Percentiles rank a stretch among this genome's conserved stretches.
Conservation (phyloP, 2,888 invertebrate species). For the Mythimna pallens region DNA sequence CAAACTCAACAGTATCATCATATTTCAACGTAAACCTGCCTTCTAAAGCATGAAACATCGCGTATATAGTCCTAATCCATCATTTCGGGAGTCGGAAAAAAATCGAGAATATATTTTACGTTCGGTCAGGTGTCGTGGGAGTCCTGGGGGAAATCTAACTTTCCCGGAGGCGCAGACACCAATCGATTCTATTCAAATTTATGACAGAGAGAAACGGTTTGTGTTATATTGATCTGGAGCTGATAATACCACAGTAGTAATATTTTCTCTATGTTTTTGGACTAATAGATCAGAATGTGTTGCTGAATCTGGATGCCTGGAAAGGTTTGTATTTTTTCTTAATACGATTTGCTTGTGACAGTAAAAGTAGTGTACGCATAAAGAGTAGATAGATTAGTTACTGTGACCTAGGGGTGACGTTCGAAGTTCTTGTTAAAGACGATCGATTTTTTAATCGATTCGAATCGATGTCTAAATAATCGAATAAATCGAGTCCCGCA, state of each 20-base stretch:
- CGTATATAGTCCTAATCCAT: slow-evolving; percentile 65
- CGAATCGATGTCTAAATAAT: too few species aligned
- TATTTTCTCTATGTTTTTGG: not conserved
- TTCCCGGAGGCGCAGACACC: slow-evolving; percentile 90
- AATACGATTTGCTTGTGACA: too few species aligned
- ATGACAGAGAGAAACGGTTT: slow-evolving; percentile 89
- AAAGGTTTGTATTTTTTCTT: too few species aligned
- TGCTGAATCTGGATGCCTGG: not conserved
- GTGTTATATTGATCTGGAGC: slow-evolving; percentile 72
- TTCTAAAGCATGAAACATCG: slow-evolving; percentile 54
- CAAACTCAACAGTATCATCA: slow-evolving; percentile 50
- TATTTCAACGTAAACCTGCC: slow-evolving; percentile 54
- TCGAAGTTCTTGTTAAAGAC: too few species aligned
- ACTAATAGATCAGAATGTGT: not conserved
- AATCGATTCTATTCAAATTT: slow-evolving; percentile 91
- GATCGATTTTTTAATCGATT: too few species aligned
- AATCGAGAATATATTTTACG: slow-evolving; percentile 89
- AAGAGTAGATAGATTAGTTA: too few species aligned
- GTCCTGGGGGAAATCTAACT: slow-evolving; percentile 90
- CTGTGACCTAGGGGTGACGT: too few species aligned
- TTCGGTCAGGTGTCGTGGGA: slow-evolving; percentile 90
- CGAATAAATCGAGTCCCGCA: too few species aligned
- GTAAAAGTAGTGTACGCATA: too few species aligned
- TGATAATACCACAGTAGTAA: slow-evolving; percentile 62
- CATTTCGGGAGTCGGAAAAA: slow-evolving; percentile 77